phyloP scores from a whole-genome alignment of 2,888 invertebrate genomes.

The Heliconius hortense region DNA sequence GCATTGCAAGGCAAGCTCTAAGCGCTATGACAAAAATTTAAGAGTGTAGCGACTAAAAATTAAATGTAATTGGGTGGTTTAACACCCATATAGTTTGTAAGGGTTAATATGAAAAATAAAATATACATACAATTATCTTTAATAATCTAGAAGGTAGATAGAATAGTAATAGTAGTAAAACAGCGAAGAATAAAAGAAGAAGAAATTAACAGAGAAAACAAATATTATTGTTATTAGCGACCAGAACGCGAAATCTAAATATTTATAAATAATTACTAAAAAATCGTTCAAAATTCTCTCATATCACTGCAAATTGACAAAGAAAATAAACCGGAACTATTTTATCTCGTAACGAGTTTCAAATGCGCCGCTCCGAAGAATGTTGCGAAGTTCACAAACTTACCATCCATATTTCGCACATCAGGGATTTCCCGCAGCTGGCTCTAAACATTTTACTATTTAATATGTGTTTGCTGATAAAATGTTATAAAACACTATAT shows the following conservation, averaged over 20 bases:
- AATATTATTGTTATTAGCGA: background rate
- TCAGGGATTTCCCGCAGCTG: conserved; percentile 32
- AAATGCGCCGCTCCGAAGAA: conserved; percentile 25
- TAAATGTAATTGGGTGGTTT: too few relatives aligned
- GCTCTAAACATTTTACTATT: conserved; percentile 16
- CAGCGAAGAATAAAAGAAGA: too few relatives aligned
- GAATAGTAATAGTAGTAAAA: too few relatives aligned
- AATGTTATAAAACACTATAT: background rate
- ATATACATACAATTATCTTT: too few relatives aligned
- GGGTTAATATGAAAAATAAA: too few relatives aligned
- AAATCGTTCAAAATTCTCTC: background rate
- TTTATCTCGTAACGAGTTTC: conserved; percentile 37
- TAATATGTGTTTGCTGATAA: conserved; percentile 12
- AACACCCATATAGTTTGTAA: too few relatives aligned
- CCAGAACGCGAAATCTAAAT: too few relatives aligned
- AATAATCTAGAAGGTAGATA: too few relatives aligned
- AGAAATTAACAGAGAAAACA: too few relatives aligned
- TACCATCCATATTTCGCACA: conserved; percentile 24
- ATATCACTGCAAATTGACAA: conserved; percentile 25
- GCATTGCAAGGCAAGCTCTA: too few relatives aligned
- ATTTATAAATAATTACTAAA: background rate
- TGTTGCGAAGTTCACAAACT: conserved; percentile 23
- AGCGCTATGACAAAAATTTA: too few relatives aligned
- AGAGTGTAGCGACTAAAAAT: too few relatives aligned
- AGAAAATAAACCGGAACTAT: conserved; percentile 30